These are phyloP conservation scores for Strix aluco DNA, from an alignment of 2,113 vertebrate species.

Conservation along the genomic window DNA sequence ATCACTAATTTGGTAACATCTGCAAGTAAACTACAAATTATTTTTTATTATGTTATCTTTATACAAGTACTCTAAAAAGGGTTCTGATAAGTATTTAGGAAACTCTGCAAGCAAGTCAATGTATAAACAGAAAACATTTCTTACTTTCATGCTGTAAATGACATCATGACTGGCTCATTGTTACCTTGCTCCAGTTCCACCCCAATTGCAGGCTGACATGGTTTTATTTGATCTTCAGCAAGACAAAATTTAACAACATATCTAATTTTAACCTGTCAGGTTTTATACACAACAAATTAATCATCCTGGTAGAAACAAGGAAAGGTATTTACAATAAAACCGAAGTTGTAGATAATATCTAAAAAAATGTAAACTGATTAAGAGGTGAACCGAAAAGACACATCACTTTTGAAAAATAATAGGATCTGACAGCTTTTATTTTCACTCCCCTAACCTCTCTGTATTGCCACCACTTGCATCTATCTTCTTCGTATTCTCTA, in stretches of 20 bases:
- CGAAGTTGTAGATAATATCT: background rate
- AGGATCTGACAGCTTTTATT: background rate
- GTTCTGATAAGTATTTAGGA: background rate
- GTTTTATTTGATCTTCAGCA: constrained; percentile 71
- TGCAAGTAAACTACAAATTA: background rate
- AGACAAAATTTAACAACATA: constrained; percentile 82
- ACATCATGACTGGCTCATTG: background rate
- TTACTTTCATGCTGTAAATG: constrained; percentile 39
- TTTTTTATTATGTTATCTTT: background rate
- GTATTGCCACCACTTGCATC: background rate
- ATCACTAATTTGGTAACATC: background rate
- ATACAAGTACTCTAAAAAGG: background rate
- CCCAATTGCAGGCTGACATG: constrained; percentile 65
- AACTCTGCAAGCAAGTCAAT: background rate
- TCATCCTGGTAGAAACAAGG: constrained; percentile 77
- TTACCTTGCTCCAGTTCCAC: constrained; percentile 1
- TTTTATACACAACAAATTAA: constrained; percentile 87
- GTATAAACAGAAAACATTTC: constrained; percentile 3
- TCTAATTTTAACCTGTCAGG: constrained; percentile 83
- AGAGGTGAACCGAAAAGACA: background rate
- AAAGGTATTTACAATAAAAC: background rate
- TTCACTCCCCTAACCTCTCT: background rate
- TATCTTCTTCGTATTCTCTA: background rate
- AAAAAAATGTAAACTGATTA: background rate
- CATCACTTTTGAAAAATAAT: background rate